Evolutionary conservation across 2,888 invertebrate genomes (phyloP).

Genomic region (Acanthosepion lycidas): DNA sequence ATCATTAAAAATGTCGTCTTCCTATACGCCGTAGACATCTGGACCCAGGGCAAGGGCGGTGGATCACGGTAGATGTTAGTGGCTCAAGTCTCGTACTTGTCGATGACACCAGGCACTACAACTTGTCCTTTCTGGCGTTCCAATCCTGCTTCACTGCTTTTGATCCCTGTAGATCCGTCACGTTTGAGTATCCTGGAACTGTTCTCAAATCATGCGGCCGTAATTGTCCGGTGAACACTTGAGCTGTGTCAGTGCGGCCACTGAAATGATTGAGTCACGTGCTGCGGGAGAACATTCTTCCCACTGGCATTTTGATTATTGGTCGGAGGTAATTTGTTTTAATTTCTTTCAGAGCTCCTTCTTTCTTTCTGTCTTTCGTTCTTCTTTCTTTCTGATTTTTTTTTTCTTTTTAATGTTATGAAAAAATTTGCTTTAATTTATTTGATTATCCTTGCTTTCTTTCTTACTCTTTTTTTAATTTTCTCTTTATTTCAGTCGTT

Average conservation of each 20-base stretch:
- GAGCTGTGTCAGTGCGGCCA: neutral
- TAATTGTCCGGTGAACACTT: neutral
- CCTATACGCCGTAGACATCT: neutral
- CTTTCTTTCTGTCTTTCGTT: neutral
- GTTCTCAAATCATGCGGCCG: neutral
- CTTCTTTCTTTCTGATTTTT: neutral
- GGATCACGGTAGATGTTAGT: neutral
- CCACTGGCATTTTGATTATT: neutral
- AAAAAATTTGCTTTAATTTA: neutral
- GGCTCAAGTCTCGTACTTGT: neutral
- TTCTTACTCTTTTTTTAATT: too few species aligned
- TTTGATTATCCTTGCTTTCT: neutral
- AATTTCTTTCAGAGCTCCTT: neutral
- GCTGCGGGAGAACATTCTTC: neutral
- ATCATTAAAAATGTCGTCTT: neutral
- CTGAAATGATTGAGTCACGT: neutral
- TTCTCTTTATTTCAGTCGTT: neutral
- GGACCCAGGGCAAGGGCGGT: neutral
- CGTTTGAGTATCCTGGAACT: neutral
- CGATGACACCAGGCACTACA: neutral
- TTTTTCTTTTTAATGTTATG: neutral
- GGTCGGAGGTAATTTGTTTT: neutral
- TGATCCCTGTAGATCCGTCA: neutral
- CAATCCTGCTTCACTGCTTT: neutral
- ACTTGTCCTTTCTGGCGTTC: neutral